Conservation (phyloP, 1,140 invertebrate species). For the Octopus sinensis region DNA sequence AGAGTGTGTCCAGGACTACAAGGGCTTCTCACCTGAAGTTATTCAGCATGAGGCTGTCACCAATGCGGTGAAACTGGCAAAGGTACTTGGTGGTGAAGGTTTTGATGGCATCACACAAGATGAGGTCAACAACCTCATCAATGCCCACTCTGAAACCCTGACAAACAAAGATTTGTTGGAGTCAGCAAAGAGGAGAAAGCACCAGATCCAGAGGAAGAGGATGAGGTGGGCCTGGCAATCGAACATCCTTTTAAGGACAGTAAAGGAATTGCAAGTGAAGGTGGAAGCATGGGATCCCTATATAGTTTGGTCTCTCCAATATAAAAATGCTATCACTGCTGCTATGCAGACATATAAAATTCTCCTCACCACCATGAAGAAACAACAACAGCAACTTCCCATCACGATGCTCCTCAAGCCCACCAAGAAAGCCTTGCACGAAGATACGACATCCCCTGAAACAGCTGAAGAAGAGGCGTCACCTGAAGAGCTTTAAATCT, state of each 20-base stretch:
- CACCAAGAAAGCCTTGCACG: neutral
- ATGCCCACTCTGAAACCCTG: neutral
- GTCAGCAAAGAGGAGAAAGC: neutral
- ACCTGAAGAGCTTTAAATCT: neutral
- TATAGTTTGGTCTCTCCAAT: neutral
- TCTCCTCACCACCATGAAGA: neutral
- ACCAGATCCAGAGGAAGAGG: neutral
- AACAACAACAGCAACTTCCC: constrained; percentile 7
- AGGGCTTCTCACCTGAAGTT: neutral
- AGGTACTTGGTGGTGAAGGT: constrained; percentile 7
- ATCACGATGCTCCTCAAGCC: neutral
- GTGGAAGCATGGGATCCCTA: constrained; percentile 1
- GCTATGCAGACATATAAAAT: neutral
- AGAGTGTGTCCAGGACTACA: neutral
- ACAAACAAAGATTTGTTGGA: neutral
- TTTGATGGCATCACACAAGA: no score
- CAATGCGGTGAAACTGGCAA: neutral
- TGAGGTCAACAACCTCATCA: no score
- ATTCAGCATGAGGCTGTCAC: neutral
- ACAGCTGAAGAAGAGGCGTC: neutral
- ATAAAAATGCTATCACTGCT: neutral
- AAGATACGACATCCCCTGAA: neutral
- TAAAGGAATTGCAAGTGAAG: neutral
- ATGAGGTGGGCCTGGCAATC: neutral
- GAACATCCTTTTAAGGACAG: neutral